phyloP scores from a whole-genome alignment of 2,888 invertebrate genomes.

The Periphyllus acericola region DNA sequence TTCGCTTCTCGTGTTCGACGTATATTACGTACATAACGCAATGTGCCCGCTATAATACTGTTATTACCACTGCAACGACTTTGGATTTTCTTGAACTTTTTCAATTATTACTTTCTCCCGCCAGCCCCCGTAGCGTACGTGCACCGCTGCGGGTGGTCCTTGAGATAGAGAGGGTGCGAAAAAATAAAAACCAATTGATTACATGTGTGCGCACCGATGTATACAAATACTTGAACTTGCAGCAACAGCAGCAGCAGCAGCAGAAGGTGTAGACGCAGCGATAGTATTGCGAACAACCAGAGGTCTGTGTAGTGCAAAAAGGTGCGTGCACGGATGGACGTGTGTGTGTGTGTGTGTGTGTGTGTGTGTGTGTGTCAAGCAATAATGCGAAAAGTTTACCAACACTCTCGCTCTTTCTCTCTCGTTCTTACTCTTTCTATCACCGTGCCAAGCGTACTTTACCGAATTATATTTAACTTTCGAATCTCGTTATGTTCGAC shows the following conservation, averaged over 20 bases:
- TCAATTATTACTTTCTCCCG: constrained; percentile 42
- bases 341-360: not conserved
- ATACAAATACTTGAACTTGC: constrained; percentile 9
- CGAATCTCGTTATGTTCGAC: not conserved
- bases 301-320: not conserved
- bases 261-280: not conserved
- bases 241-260: not conserved
- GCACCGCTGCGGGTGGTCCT: no score
- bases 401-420: not conserved
- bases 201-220: constrained; percentile 14
- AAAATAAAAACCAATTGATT: constrained; percentile 42
- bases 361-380: constrained; percentile 1
- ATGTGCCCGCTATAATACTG: not conserved
- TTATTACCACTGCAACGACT: not conserved
- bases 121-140: not conserved
- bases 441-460: not conserved
- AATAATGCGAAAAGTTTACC: constrained; percentile 48
- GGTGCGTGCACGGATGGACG: not conserved
- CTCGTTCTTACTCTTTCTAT: no score
- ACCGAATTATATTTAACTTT: constrained; percentile 16
- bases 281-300: constrained; percentile 17
- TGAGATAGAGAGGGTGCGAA: not conserved
- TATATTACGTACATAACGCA: not conserved
- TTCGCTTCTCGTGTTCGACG: not conserved
- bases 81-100: constrained; percentile 33